These are phyloP conservation scores for Mastigias papua DNA, from an alignment of 30 jellyfish, hydroid and myxozoan species.

Conservation along the genomic window DNA sequence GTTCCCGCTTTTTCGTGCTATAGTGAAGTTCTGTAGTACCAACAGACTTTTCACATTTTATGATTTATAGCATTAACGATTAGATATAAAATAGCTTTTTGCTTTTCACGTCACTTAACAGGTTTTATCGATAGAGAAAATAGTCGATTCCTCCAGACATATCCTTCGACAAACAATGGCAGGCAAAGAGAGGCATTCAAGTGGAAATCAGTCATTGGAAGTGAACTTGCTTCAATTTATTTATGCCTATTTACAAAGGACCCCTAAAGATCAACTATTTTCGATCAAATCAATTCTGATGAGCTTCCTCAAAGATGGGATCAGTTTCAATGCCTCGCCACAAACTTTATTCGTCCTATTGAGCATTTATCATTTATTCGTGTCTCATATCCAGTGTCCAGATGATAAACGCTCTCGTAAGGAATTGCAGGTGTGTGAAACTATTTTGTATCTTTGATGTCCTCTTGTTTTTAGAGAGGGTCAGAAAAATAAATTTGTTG, in stretches of 20 bases:
- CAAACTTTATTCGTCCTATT: conserved; percentile 87
- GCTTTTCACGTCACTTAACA: no score
- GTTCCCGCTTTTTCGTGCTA: no score
- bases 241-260: conserved; percentile 61
- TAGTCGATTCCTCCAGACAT: conserved; percentile 78
- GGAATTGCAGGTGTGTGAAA: conserved; percentile 83
- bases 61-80: no score
- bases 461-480: no score
- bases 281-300: conserved; percentile 74
- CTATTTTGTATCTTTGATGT: no score
- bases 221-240: conserved; percentile 86
- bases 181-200: conserved; percentile 73
- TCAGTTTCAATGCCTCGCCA: conserved; percentile 75
- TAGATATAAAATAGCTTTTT: no score
- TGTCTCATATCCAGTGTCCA: conserved; percentile 83
- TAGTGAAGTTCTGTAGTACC: no score
- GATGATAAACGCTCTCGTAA: conserved; percentile 94
- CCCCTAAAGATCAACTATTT: conserved; percentile 68
- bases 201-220: conserved; percentile 75
- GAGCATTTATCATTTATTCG: conserved; percentile 64
- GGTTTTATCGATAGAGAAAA: conserved; percentile 86
- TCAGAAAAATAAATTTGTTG: no score
- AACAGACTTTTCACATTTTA: no score
- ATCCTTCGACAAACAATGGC: conserved; percentile 83
- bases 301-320: conserved; percentile 80